Base-by-base conservation (phyloP, 1,140 invertebrate genomes). In the Pogonomyrmex californicus region DNA sequence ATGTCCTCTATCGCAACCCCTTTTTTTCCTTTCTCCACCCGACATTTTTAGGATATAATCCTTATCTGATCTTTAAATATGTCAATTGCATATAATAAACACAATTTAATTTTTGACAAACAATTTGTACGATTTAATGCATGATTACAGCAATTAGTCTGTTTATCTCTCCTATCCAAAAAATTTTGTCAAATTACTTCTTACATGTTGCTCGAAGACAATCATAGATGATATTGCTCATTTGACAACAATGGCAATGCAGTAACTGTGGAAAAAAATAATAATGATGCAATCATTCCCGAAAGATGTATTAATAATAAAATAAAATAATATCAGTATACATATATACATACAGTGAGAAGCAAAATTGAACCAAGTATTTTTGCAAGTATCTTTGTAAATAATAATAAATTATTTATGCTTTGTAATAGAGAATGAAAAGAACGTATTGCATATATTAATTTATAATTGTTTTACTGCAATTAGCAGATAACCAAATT, bases 21-120 rank as follows among this genome's bases (percentile, higher is more conserved):
- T 94, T 88, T 96, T 96, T 90, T 96, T 96, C 68, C 95, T 93
- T 68, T 96, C 95, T 68, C 96, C 96, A 2, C 96, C 96, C 36
- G 96, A 97, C 96, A 97, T 97, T 83, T 91, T 93, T 23, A 79
- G 10, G 2, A 76, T 58, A n/a, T 5, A 41, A 58, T 71, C 58
- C 33, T 30, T 1, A 0, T n/a, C 41, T 1, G 9, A 41, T 33
- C 14, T 36, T 79, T 7, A 54, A 66, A 6, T 0, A 23, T 14
- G 3, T 30, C 9, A 44, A 10, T 56, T 12, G 36, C 12, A 4
- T 71, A 12, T 6, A 36, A 60, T 6, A 60, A n/a, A 70, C 51
- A 63, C 49, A 9, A 33, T 56, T 33, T 60, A 47, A 47, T 83
- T 56, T 54, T 58, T 38, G 0, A 36, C 7, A 75, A 41, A 79